Conservation (phyloP, 2,888 invertebrate species). For the Atethmia centrago region DNA sequence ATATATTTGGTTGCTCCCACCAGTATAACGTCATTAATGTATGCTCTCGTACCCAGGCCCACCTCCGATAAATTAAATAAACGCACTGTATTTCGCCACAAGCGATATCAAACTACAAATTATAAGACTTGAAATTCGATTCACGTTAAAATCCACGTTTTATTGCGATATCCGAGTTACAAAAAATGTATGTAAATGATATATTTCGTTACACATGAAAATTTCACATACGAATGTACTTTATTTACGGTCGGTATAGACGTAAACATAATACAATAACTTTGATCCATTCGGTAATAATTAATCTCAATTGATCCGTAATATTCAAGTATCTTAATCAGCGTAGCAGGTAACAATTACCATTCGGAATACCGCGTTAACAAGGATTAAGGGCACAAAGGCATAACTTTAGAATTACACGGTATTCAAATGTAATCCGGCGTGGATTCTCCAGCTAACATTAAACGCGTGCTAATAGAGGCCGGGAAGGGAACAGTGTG, state of each 20-base stretch:
- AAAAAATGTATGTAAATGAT: constrained; percentile 51
- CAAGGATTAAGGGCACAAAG: constrained; percentile 51
- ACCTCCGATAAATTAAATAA: constrained; percentile 51
- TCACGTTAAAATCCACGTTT: constrained; percentile 50
- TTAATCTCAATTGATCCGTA: constrained; percentile 35
- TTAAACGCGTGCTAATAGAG: constrained; percentile 75
- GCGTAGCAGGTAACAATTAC: constrained; percentile 43
- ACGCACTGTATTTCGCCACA: constrained; percentile 46
- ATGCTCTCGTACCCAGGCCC: constrained; percentile 16
- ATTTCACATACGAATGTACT: constrained; percentile 31
- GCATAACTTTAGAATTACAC: constrained; percentile 68
- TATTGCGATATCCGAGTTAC: constrained; percentile 33
- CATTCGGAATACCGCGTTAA: constrained; percentile 39
- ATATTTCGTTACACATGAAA: constrained; percentile 24
- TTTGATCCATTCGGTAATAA: constrained; percentile 10
- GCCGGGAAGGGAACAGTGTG: constrained; percentile 71
- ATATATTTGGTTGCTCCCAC: neutral
- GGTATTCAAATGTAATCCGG: constrained; percentile 74
- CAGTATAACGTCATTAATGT: constrained; percentile 36
- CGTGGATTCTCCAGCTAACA: constrained; percentile 72
- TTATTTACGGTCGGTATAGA: constrained; percentile 24
- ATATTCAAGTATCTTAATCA: constrained; percentile 39
- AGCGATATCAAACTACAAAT: constrained; percentile 56
- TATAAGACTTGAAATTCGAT: constrained; percentile 51
- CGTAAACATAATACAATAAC: neutral